Evolutionary conservation across 2,888 invertebrate genomes (phyloP).

Genomic region (Caenorhabditis sp.): DNA sequence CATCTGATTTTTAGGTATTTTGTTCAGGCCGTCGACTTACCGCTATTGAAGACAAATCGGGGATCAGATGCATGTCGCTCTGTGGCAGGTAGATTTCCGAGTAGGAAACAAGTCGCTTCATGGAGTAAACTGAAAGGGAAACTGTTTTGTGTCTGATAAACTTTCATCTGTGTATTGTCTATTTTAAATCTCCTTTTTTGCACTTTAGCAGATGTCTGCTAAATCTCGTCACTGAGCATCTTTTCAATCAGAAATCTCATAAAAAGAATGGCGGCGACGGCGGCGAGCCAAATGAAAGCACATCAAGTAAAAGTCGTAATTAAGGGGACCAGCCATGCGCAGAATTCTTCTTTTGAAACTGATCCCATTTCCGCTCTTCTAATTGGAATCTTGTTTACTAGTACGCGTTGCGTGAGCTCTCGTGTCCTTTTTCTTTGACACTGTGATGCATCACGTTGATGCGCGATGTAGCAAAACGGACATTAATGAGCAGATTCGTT

Average conservation of each 20-base stretch:
- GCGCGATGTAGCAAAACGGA: too few species aligned
- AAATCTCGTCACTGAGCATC: too few species aligned
- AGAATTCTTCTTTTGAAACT: slow-evolving; percentile 4
- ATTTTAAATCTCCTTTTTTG: too few species aligned
- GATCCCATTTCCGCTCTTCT: neutral
- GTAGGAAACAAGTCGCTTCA: slow-evolving; percentile 77
- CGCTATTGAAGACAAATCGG: slow-evolving; percentile 77
- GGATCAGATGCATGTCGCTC: slow-evolving; percentile 80
- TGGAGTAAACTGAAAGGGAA: slow-evolving; percentile 80
- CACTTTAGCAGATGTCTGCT: too few species aligned
- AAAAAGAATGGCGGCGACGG: neutral
- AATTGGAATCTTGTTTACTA: slow-evolving; percentile 20
- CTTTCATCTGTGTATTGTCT: too few species aligned
- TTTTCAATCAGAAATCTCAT: neutral
- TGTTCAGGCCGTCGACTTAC: too few species aligned
- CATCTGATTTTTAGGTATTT: too few species aligned
- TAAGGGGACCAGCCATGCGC: neutral
- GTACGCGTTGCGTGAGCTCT: neutral
- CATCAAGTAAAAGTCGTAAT: slow-evolving; percentile 5
- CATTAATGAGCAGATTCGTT: too few species aligned
- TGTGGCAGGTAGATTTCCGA: slow-evolving; percentile 81
- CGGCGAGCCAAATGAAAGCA: neutral
- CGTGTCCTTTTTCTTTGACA: slow-evolving; percentile 7
- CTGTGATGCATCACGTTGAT: neutral
- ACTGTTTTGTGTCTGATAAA: too few species aligned